These are phyloP conservation scores for Leucophenga maculata DNA, from an alignment of 2,888 invertebrate genomes.

Conservation along the genomic window DNA sequence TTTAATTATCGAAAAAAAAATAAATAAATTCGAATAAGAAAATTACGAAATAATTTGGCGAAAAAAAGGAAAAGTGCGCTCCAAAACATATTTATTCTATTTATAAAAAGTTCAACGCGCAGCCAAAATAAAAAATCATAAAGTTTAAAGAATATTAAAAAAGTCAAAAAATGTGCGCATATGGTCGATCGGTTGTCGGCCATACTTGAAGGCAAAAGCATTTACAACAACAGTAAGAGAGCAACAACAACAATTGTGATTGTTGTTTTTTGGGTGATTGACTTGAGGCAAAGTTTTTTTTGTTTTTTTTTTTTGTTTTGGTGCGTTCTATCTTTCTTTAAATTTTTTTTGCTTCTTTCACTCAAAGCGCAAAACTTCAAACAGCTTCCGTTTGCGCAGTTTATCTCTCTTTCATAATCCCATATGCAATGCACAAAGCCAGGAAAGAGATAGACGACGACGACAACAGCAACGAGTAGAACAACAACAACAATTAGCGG, in stretches of 20 bases:
- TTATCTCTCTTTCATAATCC: not conserved
- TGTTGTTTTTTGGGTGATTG: conserved; percentile 18
- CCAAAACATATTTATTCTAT: not conserved
- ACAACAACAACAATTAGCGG: too few relatives aligned
- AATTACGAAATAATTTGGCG: conserved; percentile 15
- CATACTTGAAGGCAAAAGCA: not conserved
- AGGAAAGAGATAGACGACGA: too few relatives aligned
- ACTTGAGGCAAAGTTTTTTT: not conserved
- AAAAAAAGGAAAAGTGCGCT: conserved; percentile 14
- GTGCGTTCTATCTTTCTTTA: too few relatives aligned
- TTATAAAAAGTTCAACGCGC: conserved; percentile 13
- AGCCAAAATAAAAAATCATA: not conserved
- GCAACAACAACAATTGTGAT: not conserved
- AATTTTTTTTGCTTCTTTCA: too few relatives aligned
- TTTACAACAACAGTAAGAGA: not conserved
- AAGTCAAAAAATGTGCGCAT: conserved; percentile 20
- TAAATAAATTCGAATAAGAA: not conserved
- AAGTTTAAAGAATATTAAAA: not conserved
- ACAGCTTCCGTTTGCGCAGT: conserved; percentile 19
- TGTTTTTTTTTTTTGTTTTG: not conserved
- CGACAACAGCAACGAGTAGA: too few relatives aligned
- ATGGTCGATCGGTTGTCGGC: not conserved
- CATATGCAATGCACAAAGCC: too few relatives aligned
- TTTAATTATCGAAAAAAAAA: not conserved
- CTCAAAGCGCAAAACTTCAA: conserved; percentile 11